These are phyloP conservation scores for Condylostylus longicornis DNA, from an alignment of 1,140 invertebrate genomes.

Conservation along the genomic window DNA sequence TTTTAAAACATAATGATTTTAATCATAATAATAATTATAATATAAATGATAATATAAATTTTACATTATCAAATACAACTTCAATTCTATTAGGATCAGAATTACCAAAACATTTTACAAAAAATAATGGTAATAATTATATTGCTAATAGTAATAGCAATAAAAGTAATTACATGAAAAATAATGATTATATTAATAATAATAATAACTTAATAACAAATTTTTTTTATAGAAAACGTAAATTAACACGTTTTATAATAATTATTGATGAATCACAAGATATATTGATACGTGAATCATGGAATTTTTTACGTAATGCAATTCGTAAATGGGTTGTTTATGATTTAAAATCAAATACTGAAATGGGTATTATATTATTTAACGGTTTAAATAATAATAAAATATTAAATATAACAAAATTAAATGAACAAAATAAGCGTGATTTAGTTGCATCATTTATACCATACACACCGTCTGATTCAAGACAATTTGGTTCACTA, in stretches of 20 bases:
- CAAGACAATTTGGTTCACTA: slow-evolving; percentile 33
- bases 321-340: slow-evolving; percentile 40
- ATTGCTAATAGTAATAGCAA: too few species aligned
- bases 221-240: slow-evolving; percentile 31
- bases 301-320: slow-evolving; percentile 40
- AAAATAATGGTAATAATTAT: too few species aligned
- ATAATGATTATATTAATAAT: slow-evolving; percentile 24
- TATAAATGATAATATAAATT: too few species aligned
- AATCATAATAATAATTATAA: slow-evolving; percentile 1
- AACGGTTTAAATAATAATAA: slow-evolving; percentile 30
- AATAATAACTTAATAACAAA: background rate
- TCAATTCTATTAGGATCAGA: background rate
- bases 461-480: slow-evolving; percentile 36
- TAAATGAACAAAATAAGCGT: slow-evolving; percentile 20
- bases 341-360: slow-evolving; percentile 33
- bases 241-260: slow-evolving; percentile 36
- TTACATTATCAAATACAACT: background rate
- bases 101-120: too few species aligned
- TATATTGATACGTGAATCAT: slow-evolving; percentile 40
- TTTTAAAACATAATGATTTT: slow-evolving; percentile 44
- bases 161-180: too few species aligned
- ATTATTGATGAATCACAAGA: slow-evolving; percentile 40
- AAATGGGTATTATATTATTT: slow-evolving; percentile 34
- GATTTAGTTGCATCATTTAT: slow-evolving; percentile 35
- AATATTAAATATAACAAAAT: slow-evolving; percentile 17